Conservation (phyloP, 2,113 vertebrate genomes). For the Calonectris borealis region DNA sequence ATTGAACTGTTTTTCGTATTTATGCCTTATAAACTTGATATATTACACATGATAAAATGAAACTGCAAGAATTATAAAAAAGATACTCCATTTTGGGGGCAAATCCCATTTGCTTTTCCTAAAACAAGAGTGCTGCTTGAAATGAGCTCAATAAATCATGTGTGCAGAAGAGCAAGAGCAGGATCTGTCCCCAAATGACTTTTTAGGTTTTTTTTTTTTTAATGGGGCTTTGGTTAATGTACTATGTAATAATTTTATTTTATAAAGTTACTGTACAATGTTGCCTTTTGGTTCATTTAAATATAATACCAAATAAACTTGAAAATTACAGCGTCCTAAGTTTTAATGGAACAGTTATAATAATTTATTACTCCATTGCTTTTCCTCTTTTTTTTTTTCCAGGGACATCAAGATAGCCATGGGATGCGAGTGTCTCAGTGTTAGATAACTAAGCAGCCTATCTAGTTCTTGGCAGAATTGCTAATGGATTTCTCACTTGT, state of each 20-base stretch:
- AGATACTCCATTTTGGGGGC: conserved; percentile 6
- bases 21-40: conserved; percentile 77
- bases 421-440: neutral
- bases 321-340: conserved; percentile 41
- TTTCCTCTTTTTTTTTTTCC: neutral
- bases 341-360: conserved; percentile 21
- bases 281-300: conserved; percentile 71
- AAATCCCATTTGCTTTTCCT: conserved; percentile 31
- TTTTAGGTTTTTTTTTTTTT: conserved; percentile 55
- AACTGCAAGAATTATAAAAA: neutral
- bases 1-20: conserved; percentile 71
- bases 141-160: conserved; percentile 26
- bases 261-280: conserved; percentile 72
- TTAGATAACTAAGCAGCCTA: conserved; percentile 21
- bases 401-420: neutral
- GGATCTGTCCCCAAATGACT: conserved; percentile 24
- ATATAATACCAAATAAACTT: conserved; percentile 73
- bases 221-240: conserved; percentile 70
- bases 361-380: conserved; percentile 28
- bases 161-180: conserved; percentile 31
- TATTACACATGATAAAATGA: conserved; percentile 52
- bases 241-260: conserved; percentile 68
- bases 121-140: conserved; percentile 1
- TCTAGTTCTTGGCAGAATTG: conserved; percentile 23
- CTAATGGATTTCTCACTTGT: conserved; percentile 5